Percentiles rank a stretch among this genome's conserved stretches.
Conservation (phyloP, 2,113 vertebrate genomes). For the Catharus minimus region DNA sequence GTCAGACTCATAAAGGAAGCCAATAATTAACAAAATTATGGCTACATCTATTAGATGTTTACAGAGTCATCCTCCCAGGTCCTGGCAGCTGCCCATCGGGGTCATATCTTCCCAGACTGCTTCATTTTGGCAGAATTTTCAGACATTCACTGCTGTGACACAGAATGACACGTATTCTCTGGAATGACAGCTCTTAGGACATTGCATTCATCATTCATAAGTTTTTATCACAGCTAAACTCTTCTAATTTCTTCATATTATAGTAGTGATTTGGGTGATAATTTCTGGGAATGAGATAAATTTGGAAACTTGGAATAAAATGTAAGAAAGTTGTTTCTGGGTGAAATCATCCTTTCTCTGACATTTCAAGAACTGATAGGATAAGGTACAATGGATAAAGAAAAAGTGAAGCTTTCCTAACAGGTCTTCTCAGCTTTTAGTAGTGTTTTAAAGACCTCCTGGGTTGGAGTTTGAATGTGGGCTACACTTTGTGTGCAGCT, state of each 20-base stretch:
- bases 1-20: neutral
- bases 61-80: neutral
- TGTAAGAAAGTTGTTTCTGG: neutral
- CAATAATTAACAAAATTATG: neutral
- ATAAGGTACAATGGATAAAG: neutral
- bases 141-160: neutral
- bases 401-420: neutral
- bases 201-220: neutral
- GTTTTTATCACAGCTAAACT: neutral
- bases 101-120: neutral
- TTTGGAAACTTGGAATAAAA: neutral
- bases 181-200: neutral
- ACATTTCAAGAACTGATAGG: neutral
- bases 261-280: neutral
- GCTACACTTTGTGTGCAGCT: neutral
- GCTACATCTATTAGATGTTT: neutral
- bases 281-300: neutral
- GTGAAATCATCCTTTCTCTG: neutral
- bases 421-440: neutral
- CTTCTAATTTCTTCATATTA: neutral
- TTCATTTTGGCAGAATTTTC: neutral
- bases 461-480: neutral
- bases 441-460: neutral
- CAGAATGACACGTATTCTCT: neutral
- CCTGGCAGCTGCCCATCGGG: neutral